Evolutionary conservation across 2,797 vertebrate genomes (phyloP).

Genomic region (Martes flavigula): DNA sequence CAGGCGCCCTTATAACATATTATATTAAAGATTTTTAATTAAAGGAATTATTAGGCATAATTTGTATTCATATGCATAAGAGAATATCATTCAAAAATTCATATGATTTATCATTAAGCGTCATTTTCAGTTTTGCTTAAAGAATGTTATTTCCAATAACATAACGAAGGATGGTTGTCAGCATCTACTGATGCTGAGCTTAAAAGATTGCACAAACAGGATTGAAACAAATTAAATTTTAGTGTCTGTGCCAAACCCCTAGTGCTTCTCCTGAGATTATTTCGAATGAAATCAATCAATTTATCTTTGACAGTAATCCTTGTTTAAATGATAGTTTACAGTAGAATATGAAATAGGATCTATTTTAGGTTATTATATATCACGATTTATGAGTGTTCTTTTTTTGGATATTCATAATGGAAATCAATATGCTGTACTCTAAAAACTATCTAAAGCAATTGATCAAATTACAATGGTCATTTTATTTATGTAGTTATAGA

Average conservation of each 20-base stretch:
- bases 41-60: not conserved
- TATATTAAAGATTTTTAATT: not conserved
- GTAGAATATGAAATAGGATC: not conserved
- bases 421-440: not conserved
- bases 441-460: not conserved
- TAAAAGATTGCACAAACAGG: not conserved
- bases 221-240: not conserved
- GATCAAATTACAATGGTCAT: not conserved
- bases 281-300: not conserved
- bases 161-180: not conserved
- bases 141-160: not conserved
- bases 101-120: not conserved
- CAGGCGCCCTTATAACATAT: not conserved
- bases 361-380: not conserved
- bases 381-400: not conserved
- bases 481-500: not conserved
- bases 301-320: not conserved
- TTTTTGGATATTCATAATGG: not conserved
- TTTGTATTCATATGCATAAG: not conserved
- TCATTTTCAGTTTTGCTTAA: not conserved
- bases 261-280: not conserved
- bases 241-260: not conserved
- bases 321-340: not conserved
- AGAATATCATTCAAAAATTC: not conserved
- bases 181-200: not conserved